A percentile compares a stretch with the other conserved stretches of the same genome.
Conservation (phyloP, 1,140 invertebrate species). For the Lepidurus couesii region DNA sequence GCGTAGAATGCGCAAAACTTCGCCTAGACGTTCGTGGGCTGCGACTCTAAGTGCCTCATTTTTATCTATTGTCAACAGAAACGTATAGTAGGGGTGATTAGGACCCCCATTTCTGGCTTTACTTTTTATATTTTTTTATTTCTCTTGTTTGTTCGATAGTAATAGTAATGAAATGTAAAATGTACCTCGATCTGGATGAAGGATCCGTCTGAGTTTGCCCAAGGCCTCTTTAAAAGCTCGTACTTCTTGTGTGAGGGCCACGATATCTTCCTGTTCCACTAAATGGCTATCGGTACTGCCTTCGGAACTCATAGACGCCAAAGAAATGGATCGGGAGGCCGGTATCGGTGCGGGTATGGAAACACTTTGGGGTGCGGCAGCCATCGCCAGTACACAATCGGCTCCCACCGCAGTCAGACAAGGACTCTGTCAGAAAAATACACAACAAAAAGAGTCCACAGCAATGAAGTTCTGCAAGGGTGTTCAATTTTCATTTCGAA, state of each 20-base stretch:
- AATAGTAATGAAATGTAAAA: not conserved
- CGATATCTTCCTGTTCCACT: conserved; percentile 51
- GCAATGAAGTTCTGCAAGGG: not conserved
- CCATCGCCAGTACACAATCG: not conserved
- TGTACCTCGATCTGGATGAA: conserved; percentile 46
- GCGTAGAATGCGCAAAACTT: conserved; percentile 49
- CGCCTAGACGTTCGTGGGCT: conserved; percentile 51
- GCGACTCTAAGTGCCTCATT: conserved; percentile 46
- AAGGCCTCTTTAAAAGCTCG: conserved; percentile 51
- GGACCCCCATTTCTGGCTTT: too few species aligned
- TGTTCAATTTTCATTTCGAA: not conserved
- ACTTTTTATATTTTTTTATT: not conserved
- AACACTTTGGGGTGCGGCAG: conserved; percentile 13
- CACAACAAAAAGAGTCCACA: not conserved
- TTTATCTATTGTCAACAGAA: conserved; percentile 43
- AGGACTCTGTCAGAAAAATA: not conserved
- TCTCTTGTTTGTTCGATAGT: not conserved
- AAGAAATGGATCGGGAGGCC: conserved; percentile 41
- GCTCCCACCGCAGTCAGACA: conserved; percentile 13
- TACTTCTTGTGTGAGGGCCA: conserved; percentile 51
- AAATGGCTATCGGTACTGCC: conserved; percentile 43
- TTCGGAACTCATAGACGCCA: conserved; percentile 46
- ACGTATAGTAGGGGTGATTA: not conserved
- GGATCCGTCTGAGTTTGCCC: conserved; percentile 47
- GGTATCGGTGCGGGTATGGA: conserved; percentile 23